Conservation (phyloP, 2,888 invertebrate species). For the Coenonympha arcania region DNA sequence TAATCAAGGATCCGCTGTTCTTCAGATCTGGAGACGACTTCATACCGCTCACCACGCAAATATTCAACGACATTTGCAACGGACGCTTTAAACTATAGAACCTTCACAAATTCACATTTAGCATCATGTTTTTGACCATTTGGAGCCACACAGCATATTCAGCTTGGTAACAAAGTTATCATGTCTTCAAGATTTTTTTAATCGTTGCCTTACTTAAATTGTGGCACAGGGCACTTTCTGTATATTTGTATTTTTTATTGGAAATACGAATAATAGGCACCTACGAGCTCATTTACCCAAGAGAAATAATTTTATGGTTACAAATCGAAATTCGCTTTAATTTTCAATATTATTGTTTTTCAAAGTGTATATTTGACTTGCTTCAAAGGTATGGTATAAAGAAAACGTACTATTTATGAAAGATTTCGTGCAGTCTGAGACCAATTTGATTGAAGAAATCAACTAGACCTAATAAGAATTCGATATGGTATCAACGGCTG, state of each 20-base stretch:
- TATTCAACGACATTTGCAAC: constrained; percentile 75
- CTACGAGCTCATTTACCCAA: too few species aligned
- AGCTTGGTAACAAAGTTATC: too few species aligned
- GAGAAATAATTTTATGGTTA: too few species aligned
- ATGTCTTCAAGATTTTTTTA: too few species aligned
- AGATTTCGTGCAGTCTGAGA: constrained; percentile 1
- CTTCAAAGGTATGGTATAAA: background rate
- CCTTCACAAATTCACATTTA: background rate
- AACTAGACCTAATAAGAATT: background rate
- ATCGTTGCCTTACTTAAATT: too few species aligned
- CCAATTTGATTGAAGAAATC: background rate
- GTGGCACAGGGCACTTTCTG: too few species aligned
- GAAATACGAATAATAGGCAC: too few species aligned
- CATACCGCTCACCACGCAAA: constrained; percentile 73
- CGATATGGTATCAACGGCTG: too few species aligned
- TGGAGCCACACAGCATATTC: too few species aligned
- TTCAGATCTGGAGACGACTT: constrained; percentile 74
- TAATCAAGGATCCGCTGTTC: constrained; percentile 82
- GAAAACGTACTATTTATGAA: background rate
- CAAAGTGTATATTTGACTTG: background rate
- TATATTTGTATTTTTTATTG: too few species aligned
- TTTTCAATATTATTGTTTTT: too few species aligned
- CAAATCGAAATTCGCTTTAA: too few species aligned
- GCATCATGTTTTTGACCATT: background rate
- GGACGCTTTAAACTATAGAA: constrained; percentile 62